A percentile compares a stretch with the other conserved stretches of the same genome.
These are phyloP conservation scores for Poecilia latipinna DNA, from an alignment of 2,113 vertebrate genomes.

Conservation along the genomic window DNA sequence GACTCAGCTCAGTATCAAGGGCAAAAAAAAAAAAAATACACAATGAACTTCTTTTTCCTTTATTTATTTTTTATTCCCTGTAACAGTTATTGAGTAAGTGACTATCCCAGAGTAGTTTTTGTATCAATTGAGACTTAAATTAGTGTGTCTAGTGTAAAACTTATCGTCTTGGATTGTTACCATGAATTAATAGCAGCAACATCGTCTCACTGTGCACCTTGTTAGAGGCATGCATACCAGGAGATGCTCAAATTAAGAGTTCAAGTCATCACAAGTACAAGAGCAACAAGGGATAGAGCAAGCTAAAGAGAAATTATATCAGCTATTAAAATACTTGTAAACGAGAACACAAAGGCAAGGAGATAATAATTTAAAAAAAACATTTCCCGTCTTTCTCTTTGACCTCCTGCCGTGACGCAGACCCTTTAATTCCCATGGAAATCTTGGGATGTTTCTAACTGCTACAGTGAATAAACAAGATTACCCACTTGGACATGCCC, in stretches of 20 bases:
- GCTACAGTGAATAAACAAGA: constrained; percentile 82
- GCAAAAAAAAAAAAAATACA: too few relatives aligned
- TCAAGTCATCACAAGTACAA: constrained; percentile 22
- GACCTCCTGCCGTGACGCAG: constrained; percentile 70
- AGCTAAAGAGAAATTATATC: constrained; percentile 42
- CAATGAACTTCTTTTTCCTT: too few relatives aligned
- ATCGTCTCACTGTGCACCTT: too few relatives aligned
- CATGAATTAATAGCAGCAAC: too few relatives aligned
- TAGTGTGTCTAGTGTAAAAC: too few relatives aligned
- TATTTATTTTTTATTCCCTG: too few relatives aligned
- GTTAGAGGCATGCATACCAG: not conserved
- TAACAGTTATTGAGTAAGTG: too few relatives aligned
- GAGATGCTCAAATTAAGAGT: constrained; percentile 15
- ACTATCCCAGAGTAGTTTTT: too few relatives aligned
- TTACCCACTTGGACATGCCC: constrained; percentile 77
- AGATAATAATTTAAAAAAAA: constrained; percentile 45
- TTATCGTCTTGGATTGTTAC: too few relatives aligned
- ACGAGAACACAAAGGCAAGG: constrained; percentile 40
- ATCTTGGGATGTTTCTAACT: constrained; percentile 72
- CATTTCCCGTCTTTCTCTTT: constrained; percentile 51
- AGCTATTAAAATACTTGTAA: constrained; percentile 61
- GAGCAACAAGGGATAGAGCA: constrained; percentile 30
- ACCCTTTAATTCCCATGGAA: constrained; percentile 74
- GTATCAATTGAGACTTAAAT: too few relatives aligned
- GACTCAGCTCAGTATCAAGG: too few relatives aligned